phyloP scores from a whole-genome alignment of 1,140 invertebrate genomes.

The Physella acuta region DNA sequence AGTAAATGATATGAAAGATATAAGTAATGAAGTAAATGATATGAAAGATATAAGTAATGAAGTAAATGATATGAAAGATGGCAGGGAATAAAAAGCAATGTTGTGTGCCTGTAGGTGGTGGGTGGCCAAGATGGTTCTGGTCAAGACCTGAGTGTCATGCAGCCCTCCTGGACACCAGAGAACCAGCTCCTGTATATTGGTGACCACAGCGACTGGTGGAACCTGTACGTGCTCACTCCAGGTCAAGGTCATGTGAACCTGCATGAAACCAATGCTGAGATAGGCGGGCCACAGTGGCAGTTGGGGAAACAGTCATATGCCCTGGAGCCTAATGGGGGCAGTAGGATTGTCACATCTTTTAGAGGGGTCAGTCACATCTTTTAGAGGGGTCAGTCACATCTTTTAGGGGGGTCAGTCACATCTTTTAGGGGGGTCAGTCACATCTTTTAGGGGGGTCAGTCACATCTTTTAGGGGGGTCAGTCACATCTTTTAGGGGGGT shows the following conservation, averaged over 20 bases:
- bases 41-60: too few species aligned
- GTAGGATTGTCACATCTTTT: conserved; percentile 36
- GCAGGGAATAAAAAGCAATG: not conserved
- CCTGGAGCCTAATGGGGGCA: conserved; percentile 39
- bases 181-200: conserved; percentile 53
- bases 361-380: conserved; percentile 33
- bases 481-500: too few species aligned
- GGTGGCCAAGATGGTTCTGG: conserved; percentile 39
- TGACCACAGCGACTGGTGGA: conserved; percentile 59
- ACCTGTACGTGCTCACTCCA: conserved; percentile 50
- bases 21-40: too few species aligned
- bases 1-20: too few species aligned
- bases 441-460: too few species aligned
- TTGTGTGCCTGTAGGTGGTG: conserved; percentile 4
- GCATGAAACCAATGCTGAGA: conserved; percentile 38
- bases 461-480: too few species aligned
- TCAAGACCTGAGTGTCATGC: conserved; percentile 44
- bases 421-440: too few species aligned
- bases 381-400: too few species aligned
- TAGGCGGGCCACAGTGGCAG: conserved; percentile 52
- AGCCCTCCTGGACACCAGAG: conserved; percentile 51
- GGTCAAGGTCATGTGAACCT: conserved; percentile 48
- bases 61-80: too few species aligned
- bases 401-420: too few species aligned
- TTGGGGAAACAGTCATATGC: conserved; percentile 46